These are phyloP conservation scores for Augochlorella aurata DNA, from an alignment of 2,888 invertebrate species.

Conservation along the genomic window DNA sequence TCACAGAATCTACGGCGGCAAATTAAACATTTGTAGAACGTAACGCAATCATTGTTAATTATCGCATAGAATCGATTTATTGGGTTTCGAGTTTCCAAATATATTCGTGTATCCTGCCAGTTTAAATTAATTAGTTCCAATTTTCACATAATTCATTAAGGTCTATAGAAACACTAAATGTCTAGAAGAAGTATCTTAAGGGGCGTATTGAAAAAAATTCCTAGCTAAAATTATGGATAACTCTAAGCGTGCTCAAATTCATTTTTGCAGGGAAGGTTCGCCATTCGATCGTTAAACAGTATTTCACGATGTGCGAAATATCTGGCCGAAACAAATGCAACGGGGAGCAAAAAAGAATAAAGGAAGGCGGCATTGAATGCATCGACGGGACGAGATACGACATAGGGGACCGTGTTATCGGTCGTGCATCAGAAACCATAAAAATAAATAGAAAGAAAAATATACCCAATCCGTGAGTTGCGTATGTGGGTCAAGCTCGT, in stretches of 20 bases:
- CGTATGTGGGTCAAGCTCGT: slow-evolving; percentile 60
- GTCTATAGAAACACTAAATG: no score
- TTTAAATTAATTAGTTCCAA: no score
- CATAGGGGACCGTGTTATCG: slow-evolving; percentile 54
- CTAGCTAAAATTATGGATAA: no score
- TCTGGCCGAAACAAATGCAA: slow-evolving; percentile 32
- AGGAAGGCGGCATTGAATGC: slow-evolving; percentile 14
- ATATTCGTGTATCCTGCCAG: neutral
- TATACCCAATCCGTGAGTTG: slow-evolving; percentile 40
- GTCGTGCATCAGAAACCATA: slow-evolving; percentile 40
- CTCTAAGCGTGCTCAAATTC: no score
- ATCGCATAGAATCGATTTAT: neutral
- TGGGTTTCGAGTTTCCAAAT: neutral
- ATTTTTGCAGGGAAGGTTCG: no score
- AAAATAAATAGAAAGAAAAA: slow-evolving; percentile 64
- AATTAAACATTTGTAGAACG: no score
- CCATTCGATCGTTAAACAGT: neutral
- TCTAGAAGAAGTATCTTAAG: no score
- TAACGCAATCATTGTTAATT: no score
- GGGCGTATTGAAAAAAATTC: no score
- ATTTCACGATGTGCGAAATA: neutral
- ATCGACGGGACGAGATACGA: slow-evolving; percentile 31
- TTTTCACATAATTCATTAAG: no score
- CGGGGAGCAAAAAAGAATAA: neutral
- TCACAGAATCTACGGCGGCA: no score